phyloP scores from a whole-genome alignment of 64 coral and sea anemone species.

The Actinia tenebrosa region DNA sequence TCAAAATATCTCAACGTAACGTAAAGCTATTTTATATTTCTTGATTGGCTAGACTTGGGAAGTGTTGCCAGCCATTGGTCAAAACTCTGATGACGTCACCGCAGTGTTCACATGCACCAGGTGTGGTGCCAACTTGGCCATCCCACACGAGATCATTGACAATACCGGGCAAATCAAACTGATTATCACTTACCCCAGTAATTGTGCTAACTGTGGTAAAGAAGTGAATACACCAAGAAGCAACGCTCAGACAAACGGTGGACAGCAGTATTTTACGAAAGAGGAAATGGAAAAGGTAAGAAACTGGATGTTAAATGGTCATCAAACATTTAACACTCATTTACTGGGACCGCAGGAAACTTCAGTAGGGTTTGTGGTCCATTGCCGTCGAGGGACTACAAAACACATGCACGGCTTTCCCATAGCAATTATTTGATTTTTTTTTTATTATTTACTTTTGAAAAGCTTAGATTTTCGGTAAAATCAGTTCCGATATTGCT shows the following conservation, averaged over 20 bases:
- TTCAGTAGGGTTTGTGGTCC: too few species aligned
- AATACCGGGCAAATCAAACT: neutral
- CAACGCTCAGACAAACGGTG: neutral
- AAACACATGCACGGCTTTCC: too few species aligned
- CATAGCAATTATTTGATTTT: too few species aligned
- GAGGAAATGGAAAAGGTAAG: neutral
- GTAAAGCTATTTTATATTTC: neutral
- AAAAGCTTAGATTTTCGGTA: too few species aligned
- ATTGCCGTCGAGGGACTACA: too few species aligned
- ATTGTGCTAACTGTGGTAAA: slow-evolving; percentile 41
- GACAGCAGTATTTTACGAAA: neutral
- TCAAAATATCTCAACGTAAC: too few species aligned
- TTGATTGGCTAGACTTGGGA: slow-evolving; percentile 27
- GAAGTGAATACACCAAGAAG: neutral
- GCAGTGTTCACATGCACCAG: slow-evolving; percentile 15
- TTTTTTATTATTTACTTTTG: too few species aligned
- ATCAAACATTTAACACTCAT: too few species aligned
- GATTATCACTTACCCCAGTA: slow-evolving; percentile 28
- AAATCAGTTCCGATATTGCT: too few species aligned
- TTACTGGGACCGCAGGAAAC: too few species aligned
- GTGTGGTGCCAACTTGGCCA: slow-evolving; percentile 33
- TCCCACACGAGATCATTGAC: slow-evolving; percentile 22
- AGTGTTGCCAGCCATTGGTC: slow-evolving; percentile 48
- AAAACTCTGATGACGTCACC: neutral
- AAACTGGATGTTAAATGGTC: too few species aligned